Percentiles rank a stretch among this genome's conserved stretches.
Conservation (phyloP, 2,113 vertebrate species). For the Albula glossodonta region DNA sequence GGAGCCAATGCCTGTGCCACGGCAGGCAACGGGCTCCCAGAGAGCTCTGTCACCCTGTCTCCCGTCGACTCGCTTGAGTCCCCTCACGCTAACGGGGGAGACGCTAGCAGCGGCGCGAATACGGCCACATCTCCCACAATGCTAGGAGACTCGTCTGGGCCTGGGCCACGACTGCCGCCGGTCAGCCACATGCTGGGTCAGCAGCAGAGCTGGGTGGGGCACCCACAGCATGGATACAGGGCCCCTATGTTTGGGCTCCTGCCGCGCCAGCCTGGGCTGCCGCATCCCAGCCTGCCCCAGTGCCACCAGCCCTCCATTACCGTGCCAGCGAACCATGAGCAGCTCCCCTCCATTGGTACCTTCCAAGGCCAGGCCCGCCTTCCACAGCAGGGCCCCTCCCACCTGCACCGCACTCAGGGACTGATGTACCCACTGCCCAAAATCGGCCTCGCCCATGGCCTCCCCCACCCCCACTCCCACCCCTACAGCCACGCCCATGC, state of each 20-base stretch:
- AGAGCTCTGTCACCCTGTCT: conserved; percentile 89
- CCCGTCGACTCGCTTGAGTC: conserved; percentile 90
- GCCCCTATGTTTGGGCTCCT: conserved; percentile 81
- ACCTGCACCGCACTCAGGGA: conserved; percentile 70
- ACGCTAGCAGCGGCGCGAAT: conserved; percentile 69
- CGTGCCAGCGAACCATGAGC: conserved; percentile 78
- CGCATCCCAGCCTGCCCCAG: conserved; percentile 66
- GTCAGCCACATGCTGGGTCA: conserved; percentile 90
- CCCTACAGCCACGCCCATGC: conserved; percentile 65
- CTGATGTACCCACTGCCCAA: conserved; percentile 85
- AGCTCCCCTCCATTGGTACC: conserved; percentile 87
- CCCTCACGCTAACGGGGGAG: conserved; percentile 82
- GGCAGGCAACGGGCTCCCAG: conserved; percentile 76
- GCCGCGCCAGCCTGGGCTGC: conserved; percentile 65
- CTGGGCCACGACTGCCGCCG: conserved; percentile 75
- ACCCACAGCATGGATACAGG: conserved; percentile 77
- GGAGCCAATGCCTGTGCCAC: conserved; percentile 57
- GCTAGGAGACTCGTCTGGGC: conserved; percentile 64
- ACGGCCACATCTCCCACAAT: conserved; percentile 67
- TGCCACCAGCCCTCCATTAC: conserved; percentile 72
- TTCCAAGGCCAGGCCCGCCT: conserved; percentile 68
- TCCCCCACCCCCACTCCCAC: conserved; percentile 69
- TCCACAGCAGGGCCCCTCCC: conserved; percentile 53
- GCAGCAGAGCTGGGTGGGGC: conserved; percentile 82
- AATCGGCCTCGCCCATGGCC: conserved; percentile 68